Base-by-base conservation (phyloP, 2,888 invertebrate genomes). In the Chrysolina haemoptera region DNA sequence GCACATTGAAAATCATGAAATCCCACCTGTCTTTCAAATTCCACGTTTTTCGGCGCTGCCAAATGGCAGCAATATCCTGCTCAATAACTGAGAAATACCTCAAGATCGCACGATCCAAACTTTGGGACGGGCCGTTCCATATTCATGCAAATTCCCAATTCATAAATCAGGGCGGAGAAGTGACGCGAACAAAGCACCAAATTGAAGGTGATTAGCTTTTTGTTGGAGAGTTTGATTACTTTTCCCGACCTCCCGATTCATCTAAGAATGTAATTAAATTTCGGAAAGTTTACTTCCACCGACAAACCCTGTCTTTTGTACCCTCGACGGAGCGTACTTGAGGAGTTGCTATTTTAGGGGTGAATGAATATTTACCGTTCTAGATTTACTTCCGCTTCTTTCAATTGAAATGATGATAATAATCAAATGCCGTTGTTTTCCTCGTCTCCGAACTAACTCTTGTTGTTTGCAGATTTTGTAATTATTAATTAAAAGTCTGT, bases 151-250 rank as follows among this genome's bases (percentile, higher is more conserved):
- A 22, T 22, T 59, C n/a, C 22, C 64, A 64, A 35, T 64, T 46
- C 22, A 43, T 43, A 43, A 43, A 43, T 64, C 41, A 64, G 22
- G 16, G n/a, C n/a, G 14, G 14, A 18, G 16, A 46, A 46, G 18
- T 53, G 64, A 20, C 18, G 22, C 16, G 20, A 43, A 64, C 43
- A 22, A 43, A 64, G 46, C 14, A 9, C 4, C 27, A 64, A 64
- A 64, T 43, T 64, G 22, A 18, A 64, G 41, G 43, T 43, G 64
- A 64, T 64, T 43, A 64, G 41, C 41, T 64, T 43, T 18, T 64
- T 64, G 64, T 46, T 46, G 12, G 53, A 53, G 53, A 53, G 64
- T 64, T 43, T 43, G 64, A 64, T 64, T 64, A 64, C 46, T 64
- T 64, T 22, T 9, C 20, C 20, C 2, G 40, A 46, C 64, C 64